Percentiles rank a stretch among this genome's conserved stretches.
Evolutionary conservation across 2,113 vertebrate species (phyloP).

Genomic region (Antechinus flavipes): DNA sequence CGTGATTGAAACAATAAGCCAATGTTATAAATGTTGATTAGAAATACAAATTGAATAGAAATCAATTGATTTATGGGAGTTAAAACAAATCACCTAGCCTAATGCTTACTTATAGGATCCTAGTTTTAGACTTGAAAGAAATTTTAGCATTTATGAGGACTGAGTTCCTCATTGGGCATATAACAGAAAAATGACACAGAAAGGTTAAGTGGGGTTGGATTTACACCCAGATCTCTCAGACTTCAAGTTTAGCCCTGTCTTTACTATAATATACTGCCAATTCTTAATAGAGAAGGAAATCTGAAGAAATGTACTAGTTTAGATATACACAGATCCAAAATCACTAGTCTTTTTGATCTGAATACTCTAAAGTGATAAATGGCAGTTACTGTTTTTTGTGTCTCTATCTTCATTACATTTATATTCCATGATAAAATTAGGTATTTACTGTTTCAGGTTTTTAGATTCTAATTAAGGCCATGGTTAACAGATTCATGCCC

Average conservation of each 20-base stretch:
- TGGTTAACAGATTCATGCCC: neutral
- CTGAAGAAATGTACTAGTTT: neutral
- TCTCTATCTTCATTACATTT: neutral
- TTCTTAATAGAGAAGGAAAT: neutral
- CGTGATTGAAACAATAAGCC: slow-evolving; percentile 26
- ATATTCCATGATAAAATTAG: neutral
- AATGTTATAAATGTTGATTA: neutral
- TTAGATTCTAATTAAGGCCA: neutral
- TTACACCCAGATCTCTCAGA: neutral
- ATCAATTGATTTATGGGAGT: neutral
- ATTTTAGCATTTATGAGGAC: neutral
- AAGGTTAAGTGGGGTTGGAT: neutral
- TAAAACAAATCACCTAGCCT: neutral
- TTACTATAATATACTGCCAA: neutral
- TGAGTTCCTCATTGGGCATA: neutral
- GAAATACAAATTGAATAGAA: neutral
- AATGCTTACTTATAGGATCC: neutral
- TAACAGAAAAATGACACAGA: neutral
- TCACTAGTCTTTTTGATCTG: neutral
- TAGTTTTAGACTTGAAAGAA: neutral
- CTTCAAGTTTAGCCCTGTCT: neutral
- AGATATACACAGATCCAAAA: neutral
- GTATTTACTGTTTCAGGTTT: neutral
- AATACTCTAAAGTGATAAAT: neutral
- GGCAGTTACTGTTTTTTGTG: neutral